Base-by-base conservation (phyloP, 2,113 vertebrate genomes). In the Cryptomyrus ogoouensis region DNA sequence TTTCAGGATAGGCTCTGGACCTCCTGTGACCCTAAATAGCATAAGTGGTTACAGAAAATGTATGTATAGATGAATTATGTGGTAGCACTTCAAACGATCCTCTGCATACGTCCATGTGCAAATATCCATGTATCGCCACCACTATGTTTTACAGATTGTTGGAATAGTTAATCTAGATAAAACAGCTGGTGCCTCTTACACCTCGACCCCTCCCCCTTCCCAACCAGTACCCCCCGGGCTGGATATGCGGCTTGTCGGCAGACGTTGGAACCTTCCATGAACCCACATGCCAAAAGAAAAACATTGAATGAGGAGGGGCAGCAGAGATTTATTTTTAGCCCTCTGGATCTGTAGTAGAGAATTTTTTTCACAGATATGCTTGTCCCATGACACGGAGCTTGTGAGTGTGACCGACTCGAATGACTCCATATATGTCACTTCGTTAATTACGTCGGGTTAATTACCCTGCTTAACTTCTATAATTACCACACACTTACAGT, bases 321-420 rank as follows among this genome's bases (percentile, higher is more conserved):
- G 5, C 52, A 53, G 52, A 19, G 19, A 53, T 53, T 19, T 53
- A 53, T 5, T 53, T 53, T 53, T 53, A 53, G 52, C 52, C 52
- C 19, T 21, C 52, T 56, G 52, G 52, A 56, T 56, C 52, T 21
- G 5, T 21, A 56, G 17, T 53, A 53, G 52, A 53, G 5, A 19
- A 1, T 56, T 56, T 6, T 56, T 56, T 56, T 21, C 19, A 53
- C 52, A 19, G 52, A 89, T 90, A 90, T 90, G 90, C 92, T 24
- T 86, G 95, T 95, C 95, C 94, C 94, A 95, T 95, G 21, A 58
- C 21, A 58, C 0, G 1, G 56, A 58, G 56, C 21, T 24, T 58
- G 56, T 58, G 21, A 58, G 56, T 96, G 95, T 58, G 1, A 58
- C 56, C 56, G 0, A 58, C 6, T 58, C 56, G 0, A 24, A 58